Base-by-base conservation (phyloP, 2,113 vertebrate species). In the Cottus gobio region DNA sequence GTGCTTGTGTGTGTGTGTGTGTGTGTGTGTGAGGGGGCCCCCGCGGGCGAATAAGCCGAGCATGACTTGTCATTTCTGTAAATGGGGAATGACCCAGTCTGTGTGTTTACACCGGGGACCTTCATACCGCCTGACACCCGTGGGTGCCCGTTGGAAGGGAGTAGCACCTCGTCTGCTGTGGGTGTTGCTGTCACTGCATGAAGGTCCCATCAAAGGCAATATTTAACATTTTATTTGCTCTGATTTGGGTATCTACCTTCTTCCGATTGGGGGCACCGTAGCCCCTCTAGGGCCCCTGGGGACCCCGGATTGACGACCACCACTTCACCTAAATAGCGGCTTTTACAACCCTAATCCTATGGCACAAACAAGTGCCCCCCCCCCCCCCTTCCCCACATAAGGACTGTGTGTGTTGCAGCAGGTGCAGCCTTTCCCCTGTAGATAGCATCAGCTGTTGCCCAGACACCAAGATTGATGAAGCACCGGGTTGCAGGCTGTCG, bases 391-490 rank as follows among this genome's bases (percentile, higher is more conserved):
- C 37, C 37, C 44, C 18, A 20, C 7, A 48, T 66, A 64, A 18
- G n/a, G 65, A 2, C 2, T 56, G 74, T 48, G 24, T 64, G 48
- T 56, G 52, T 18, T n/a, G 39, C 34, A 9, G 34, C 72, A 71
- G 75, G 63, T 86, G 76, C 61, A 70, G 20, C 56, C 13, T 71
- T 61, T 57, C 75, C 52, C 44, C 64, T 26, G 26, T 1, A 50
- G 20, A 30, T 3, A n/a, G 20, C 52, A 54, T 24, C 56, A 64
- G 75, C 56, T 74, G 62, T 39, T 52, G 26, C 44, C 34, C 65
- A 77, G 86, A 82, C 78, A 74, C 75, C 68, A 67, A 75, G 78
- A 39, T 24, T 34, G 61, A 80, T 56, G 20, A 77, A 10, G 60
- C 56, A 5, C 1, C 11, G 30, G 37, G 36, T 37, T 26, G 26